Evolutionary conservation across 1,140 invertebrate genomes (phyloP).

Genomic region (Helicoverpa zea): DNA sequence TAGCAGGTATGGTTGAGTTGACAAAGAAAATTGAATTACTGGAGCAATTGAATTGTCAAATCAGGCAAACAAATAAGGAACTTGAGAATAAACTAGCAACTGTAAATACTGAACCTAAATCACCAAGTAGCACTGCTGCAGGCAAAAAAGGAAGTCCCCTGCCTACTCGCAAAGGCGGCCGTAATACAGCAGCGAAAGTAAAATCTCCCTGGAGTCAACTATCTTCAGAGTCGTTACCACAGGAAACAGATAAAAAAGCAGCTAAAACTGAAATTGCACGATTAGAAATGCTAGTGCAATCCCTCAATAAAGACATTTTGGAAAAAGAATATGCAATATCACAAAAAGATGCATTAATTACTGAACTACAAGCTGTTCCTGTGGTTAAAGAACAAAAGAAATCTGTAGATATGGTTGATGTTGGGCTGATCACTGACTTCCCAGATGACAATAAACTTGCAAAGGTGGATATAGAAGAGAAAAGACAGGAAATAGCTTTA

Average conservation of each 20-base stretch:
- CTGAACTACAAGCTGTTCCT: conserved; percentile 64
- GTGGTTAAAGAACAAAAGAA: conserved; percentile 62
- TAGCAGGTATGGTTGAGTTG: conserved; percentile 81
- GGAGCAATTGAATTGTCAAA: conserved; percentile 86
- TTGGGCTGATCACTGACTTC: conserved; percentile 62
- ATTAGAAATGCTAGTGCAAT: conserved; percentile 77
- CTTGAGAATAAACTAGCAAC: conserved; percentile 86
- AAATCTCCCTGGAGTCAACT: conserved; percentile 83
- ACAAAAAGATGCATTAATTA: conserved; percentile 75
- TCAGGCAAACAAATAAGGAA: conserved; percentile 86
- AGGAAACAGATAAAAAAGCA: conserved; percentile 75
- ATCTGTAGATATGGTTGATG: conserved; percentile 59
- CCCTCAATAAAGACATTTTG: conserved; percentile 84
- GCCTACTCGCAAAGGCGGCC: conserved; percentile 74
- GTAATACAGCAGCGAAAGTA: conserved; percentile 70
- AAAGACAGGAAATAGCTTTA: conserved; percentile 29
- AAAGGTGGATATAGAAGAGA: conserved; percentile 4
- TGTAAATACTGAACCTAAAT: conserved; percentile 68
- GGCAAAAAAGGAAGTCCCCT: conserved; percentile 76
- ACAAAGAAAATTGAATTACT: conserved; percentile 84
- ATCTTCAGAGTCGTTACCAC: conserved; percentile 70
- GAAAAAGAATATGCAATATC: conserved; percentile 83
- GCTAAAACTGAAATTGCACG: conserved; percentile 72
- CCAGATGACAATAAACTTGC: conserved; percentile 32
- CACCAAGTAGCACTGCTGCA: conserved; percentile 57